These are phyloP conservation scores for Paracentrotus lividus DNA, from an alignment of 53 echinoderm and acorn worm genomes.

Conservation along the genomic window DNA sequence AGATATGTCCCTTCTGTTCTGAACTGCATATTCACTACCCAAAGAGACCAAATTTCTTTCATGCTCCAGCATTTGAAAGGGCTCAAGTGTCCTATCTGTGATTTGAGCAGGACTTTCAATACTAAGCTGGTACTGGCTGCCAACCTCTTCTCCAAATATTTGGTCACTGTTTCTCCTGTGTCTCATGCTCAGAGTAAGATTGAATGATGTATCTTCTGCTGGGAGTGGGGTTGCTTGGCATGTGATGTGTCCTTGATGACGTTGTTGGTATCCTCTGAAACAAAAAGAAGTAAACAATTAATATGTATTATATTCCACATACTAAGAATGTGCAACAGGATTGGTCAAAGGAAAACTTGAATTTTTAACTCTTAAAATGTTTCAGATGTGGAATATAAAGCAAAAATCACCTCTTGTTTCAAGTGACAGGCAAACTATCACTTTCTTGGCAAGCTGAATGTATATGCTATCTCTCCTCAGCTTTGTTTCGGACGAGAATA, in stretches of 20 bases:
- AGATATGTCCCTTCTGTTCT: neutral
- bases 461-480: too few relatives aligned
- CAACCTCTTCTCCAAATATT: slow-evolving; percentile 41
- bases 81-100: neutral
- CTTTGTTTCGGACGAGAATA: too few relatives aligned
- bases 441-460: too few relatives aligned
- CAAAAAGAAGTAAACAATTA: neutral
- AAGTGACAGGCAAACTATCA: too few relatives aligned
- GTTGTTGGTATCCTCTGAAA: slow-evolving; percentile 33
- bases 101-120: neutral
- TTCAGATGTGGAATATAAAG: too few relatives aligned
- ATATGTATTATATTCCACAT: neutral
- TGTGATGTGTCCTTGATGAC: neutral
- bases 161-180: neutral
- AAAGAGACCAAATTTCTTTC: neutral
- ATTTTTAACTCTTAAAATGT: too few relatives aligned
- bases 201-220: neutral
- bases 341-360: too few relatives aligned
- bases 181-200: neutral
- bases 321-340: neutral
- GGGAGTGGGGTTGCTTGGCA: slow-evolving; percentile 54
- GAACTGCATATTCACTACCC: neutral
- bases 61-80: neutral
- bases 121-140: neutral
- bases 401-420: too few relatives aligned